A percentile compares a stretch with the other conserved stretches of the same genome.
phyloP scores from a whole-genome alignment of 2,888 invertebrate species.

The Limnephilus marmoratus region DNA sequence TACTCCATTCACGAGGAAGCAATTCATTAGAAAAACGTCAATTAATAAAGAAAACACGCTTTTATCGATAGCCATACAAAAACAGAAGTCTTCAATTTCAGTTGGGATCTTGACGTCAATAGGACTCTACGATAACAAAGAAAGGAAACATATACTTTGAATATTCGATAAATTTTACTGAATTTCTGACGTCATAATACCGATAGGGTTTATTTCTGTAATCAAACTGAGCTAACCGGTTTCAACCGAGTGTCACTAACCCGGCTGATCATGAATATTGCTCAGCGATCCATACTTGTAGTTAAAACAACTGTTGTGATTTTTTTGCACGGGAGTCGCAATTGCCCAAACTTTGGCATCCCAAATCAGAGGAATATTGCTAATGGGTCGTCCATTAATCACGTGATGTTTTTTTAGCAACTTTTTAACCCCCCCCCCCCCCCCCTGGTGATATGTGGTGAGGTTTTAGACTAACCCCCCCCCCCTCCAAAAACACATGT shows the following conservation, averaged over 20 bases:
- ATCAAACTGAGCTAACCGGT: background rate
- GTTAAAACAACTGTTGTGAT: too few species aligned
- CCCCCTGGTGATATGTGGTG: too few species aligned
- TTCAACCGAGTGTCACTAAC: background rate
- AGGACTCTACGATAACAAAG: background rate
- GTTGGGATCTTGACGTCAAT: background rate
- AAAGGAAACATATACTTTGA: background rate
- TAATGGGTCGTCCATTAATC: too few species aligned
- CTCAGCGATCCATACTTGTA: background rate
- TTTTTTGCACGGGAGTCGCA: too few species aligned
- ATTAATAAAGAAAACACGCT: background rate
- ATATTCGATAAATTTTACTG: background rate
- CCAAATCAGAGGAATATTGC: too few species aligned
- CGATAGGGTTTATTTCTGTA: background rate
- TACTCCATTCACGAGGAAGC: background rate
- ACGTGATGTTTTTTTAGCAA: too few species aligned
- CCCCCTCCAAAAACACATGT: too few species aligned
- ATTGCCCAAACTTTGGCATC: too few species aligned
- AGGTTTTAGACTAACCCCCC: too few species aligned
- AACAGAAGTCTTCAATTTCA: slow-evolving; percentile 2
- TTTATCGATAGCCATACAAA: background rate
- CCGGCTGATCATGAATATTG: too few species aligned
- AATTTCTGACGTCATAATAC: background rate
- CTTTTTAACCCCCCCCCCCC: too few species aligned
- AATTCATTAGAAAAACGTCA: slow-evolving; percentile 2